Base-by-base conservation (phyloP, 1,140 invertebrate genomes). In the Pristionchus pacificus region DNA sequence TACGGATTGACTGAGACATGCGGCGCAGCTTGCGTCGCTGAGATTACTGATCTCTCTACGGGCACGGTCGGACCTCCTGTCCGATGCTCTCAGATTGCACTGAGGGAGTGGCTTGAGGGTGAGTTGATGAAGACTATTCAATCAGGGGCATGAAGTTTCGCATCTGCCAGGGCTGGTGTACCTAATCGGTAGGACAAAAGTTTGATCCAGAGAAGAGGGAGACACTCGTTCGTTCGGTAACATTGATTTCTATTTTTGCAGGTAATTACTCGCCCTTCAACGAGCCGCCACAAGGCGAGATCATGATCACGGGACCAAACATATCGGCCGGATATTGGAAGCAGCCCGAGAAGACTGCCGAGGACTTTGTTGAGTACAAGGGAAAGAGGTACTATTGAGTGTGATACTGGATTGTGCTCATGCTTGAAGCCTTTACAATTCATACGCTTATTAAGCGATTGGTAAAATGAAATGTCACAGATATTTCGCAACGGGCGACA, bases 401-500 rank as follows among this genome's bases (percentile, higher is more conserved):
- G n/a, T n/a, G n/a, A n/a, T n/a, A n/a, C n/a, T n/a, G n/a, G n/a
- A n/a, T n/a, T n/a, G n/a, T n/a, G n/a, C n/a, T n/a, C n/a, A n/a
- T n/a, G n/a, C n/a, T n/a, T n/a, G n/a, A n/a, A n/a, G n/a, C n/a
- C n/a, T n/a, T n/a, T n/a, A n/a, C n/a, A n/a, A n/a, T n/a, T n/a
- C n/a, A n/a, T n/a, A n/a, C n/a, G n/a, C n/a, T n/a, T n/a, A n/a
- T n/a, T n/a, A n/a, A n/a, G n/a, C n/a, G n/a, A n/a, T n/a, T n/a
- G n/a, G n/a, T n/a, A n/a, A n/a, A n/a, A n/a, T n/a, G n/a, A n/a
- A n/a, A n/a, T n/a, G 91, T 0, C 88, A 88, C 72, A 87, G 91
- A 71, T 96, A 93, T 91, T 98, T 98, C 85, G 90, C 90, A 78
- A 95, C 93, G 60, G 96, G 96, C 2, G 96, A 99, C 85, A 93